Evolutionary conservation across 2,888 invertebrate species (phyloP).

Genomic region (Coecobrya sp.): DNA sequence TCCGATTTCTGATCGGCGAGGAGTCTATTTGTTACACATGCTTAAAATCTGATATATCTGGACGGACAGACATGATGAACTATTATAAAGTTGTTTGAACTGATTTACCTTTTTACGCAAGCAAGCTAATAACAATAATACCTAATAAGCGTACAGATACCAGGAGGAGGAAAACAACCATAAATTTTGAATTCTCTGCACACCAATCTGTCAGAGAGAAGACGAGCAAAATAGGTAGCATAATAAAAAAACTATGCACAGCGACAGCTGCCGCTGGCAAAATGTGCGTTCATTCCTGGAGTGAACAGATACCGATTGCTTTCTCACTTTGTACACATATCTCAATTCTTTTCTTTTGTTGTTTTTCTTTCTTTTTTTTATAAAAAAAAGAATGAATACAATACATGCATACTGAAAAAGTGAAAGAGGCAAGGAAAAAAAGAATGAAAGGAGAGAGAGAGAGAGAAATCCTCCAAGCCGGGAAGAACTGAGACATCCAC

Average conservation of each 20-base stretch:
- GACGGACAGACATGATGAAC: too few species aligned
- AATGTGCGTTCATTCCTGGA: background rate
- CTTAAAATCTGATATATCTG: too few species aligned
- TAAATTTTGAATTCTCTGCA: background rate
- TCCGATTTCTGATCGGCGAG: too few species aligned
- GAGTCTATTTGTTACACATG: too few species aligned
- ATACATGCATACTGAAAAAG: background rate
- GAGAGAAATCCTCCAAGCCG: background rate
- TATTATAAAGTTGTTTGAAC: too few species aligned
- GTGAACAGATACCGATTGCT: background rate
- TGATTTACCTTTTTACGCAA: too few species aligned
- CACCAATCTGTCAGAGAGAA: conserved; percentile 39
- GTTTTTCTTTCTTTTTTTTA: conserved; percentile 11
- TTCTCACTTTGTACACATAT: background rate
- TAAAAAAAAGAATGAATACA: background rate
- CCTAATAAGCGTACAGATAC: background rate
- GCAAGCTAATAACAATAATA: too few species aligned
- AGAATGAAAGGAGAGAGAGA: background rate
- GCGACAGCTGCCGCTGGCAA: conserved; percentile 23
- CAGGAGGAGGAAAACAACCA: background rate
- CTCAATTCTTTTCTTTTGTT: background rate
- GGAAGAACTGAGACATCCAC: background rate
- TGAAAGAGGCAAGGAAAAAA: background rate
- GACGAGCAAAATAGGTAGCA: conserved; percentile 6
- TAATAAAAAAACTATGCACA: conserved; percentile 38